Base-by-base conservation (phyloP, 2,113 vertebrate species). In the Gobiocypris rarus region DNA sequence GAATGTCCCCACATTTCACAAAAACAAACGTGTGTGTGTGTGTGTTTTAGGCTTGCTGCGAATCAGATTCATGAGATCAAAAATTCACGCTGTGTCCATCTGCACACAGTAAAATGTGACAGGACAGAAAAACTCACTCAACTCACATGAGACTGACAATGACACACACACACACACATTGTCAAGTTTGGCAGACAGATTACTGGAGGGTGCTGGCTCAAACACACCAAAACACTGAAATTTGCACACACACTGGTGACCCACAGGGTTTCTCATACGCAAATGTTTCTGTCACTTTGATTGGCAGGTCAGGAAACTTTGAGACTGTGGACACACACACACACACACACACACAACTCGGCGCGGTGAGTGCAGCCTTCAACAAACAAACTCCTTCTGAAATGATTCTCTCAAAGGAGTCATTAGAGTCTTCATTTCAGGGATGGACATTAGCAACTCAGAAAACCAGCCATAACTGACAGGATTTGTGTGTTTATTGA, bases 11-110 rank as follows among this genome's bases (percentile, higher is more conserved):
- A n/a, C n/a, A n/a, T n/a, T n/a, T n/a, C n/a, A n/a, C n/a, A n/a
- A n/a, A n/a, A n/a, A n/a, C n/a, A n/a, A n/a, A n/a, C n/a, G n/a
- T n/a, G n/a, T n/a, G n/a, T n/a, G n/a, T n/a, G n/a, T n/a, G n/a
- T 52, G 45, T 28, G 45, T 52, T 17, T 76, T 58, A 31, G 28
- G 28, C 31, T 9, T 59, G 17, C 28, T 65, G 9, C n/a, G n/a
- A 5, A 80, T 67, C 17, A 50, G 9, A 67, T 22, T 67, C 24
- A 80, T 67, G 24, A 80, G 43, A 59, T 80, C 77, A 80, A 63
- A 80, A 48, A 17, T 19, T 7, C 77, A 80, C 48, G 59, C 59
- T 80, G 77, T 80, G 77, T 45, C 77, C 77, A 80, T 80, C 77
- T 50, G 26, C 77, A 50, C 34, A 80, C 77, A 48, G n/a, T 28